phyloP scores from a whole-genome alignment of 2,888 invertebrate genomes.

The Theretra japonica region DNA sequence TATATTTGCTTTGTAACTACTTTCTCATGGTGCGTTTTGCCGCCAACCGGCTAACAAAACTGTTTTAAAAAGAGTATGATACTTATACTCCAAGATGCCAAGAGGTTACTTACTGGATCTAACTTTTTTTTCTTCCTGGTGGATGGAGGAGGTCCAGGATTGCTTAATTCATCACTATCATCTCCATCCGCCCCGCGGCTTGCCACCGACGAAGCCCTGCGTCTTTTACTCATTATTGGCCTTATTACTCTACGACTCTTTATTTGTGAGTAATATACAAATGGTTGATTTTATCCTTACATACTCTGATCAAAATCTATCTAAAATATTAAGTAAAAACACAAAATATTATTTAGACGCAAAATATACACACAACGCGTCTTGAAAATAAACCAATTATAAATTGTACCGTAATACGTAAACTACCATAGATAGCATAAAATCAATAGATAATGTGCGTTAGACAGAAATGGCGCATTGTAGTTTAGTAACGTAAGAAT shows the following conservation, averaged over 20 bases:
- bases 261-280: not conserved
- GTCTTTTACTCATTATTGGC: slow-evolving; percentile 88
- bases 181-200: slow-evolving; percentile 88
- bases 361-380: not conserved
- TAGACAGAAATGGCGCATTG: not conserved
- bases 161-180: slow-evolving; percentile 87
- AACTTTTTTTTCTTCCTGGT: slow-evolving; percentile 88
- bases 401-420: too few relatives aligned
- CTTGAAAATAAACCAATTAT: slow-evolving; percentile 1
- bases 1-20: not conserved
- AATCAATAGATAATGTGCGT: not conserved
- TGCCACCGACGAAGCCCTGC: slow-evolving; percentile 93
- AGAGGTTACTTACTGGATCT: slow-evolving; percentile 86
- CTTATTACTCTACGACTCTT: not conserved
- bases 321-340: not conserved
- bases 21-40: not conserved
- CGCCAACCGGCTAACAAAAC: not conserved
- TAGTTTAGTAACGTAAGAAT: not conserved
- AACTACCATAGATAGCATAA: not conserved
- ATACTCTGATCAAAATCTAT: not conserved
- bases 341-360: not conserved
- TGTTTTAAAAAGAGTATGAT: not conserved
- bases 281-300: not conserved
- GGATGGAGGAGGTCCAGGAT: slow-evolving; percentile 77
- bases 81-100: not conserved